These are phyloP conservation scores for Heliconius sara DNA, from an alignment of 2,888 invertebrate genomes.

Conservation along the genomic window DNA sequence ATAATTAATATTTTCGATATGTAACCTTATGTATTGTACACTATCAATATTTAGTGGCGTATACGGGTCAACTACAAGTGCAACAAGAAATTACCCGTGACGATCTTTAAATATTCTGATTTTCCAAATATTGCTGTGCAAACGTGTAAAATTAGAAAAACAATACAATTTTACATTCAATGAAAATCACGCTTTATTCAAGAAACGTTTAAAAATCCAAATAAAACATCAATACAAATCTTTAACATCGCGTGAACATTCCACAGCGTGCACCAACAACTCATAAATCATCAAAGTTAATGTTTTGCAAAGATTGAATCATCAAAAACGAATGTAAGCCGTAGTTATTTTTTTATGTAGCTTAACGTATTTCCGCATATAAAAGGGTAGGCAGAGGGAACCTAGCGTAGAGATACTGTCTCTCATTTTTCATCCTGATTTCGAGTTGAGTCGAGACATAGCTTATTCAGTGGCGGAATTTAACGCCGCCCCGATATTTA, in stretches of 20 bases:
- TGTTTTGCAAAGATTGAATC: not conserved
- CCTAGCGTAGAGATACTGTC: not conserved
- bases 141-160: no score
- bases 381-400: not conserved
- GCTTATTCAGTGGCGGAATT: not conserved
- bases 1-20: no score
- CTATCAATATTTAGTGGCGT: no score
- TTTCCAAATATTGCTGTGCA: no score
- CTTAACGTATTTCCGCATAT: not conserved
- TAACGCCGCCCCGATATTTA: no score
- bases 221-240: not conserved
- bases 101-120: no score
- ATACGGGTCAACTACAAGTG: no score
- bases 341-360: not conserved
- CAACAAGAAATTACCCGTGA: no score
- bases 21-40: no score
- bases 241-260: not conserved
- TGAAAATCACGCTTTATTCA: not conserved
- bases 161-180: not conserved
- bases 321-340: constrained; percentile 16
- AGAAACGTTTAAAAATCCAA: not conserved
- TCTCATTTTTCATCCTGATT: not conserved
- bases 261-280: constrained; percentile 2
- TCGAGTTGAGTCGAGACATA: not conserved
- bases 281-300: constrained; percentile 6